These are phyloP conservation scores for Hydriomena furcata DNA, from an alignment of 2,888 invertebrate genomes.

Conservation along the genomic window DNA sequence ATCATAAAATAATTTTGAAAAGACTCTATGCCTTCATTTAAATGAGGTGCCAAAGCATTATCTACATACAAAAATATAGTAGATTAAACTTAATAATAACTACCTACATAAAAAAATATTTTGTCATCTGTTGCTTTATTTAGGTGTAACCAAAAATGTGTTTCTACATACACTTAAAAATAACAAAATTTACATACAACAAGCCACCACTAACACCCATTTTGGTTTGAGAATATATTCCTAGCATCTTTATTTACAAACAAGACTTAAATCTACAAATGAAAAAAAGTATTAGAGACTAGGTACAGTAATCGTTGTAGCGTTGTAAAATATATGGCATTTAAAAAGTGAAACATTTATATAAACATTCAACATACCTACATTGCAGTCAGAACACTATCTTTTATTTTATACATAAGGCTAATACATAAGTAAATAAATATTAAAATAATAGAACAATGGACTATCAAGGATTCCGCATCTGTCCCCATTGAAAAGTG, in stretches of 20 bases:
- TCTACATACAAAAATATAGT: background rate
- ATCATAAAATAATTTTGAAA: background rate
- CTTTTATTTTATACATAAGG: no score
- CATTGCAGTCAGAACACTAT: no score
- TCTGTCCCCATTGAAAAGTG: no score
- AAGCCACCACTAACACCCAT: constrained; percentile 19
- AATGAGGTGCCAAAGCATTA: background rate
- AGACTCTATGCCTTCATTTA: background rate
- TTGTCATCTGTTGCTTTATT: constrained; percentile 22
- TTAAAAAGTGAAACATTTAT: constrained; percentile 21
- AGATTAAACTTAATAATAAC: background rate
- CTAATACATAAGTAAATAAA: no score
- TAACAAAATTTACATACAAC: constrained; percentile 11
- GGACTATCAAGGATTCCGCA: no score
- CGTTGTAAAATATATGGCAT: constrained; percentile 58
- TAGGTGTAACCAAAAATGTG: constrained; percentile 5
- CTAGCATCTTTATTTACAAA: constrained; percentile 64
- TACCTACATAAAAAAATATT: constrained; percentile 5
- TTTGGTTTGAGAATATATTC: constrained; percentile 48
- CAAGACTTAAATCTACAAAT: constrained; percentile 45
- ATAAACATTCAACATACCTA: background rate
- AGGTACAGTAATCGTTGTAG: constrained; percentile 63
- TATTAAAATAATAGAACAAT: no score
- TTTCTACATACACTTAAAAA: background rate
- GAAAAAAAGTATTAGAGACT: constrained; percentile 54